Base-by-base conservation (phyloP, 1,140 invertebrate genomes). In the Rhopalosiphum padi region DNA sequence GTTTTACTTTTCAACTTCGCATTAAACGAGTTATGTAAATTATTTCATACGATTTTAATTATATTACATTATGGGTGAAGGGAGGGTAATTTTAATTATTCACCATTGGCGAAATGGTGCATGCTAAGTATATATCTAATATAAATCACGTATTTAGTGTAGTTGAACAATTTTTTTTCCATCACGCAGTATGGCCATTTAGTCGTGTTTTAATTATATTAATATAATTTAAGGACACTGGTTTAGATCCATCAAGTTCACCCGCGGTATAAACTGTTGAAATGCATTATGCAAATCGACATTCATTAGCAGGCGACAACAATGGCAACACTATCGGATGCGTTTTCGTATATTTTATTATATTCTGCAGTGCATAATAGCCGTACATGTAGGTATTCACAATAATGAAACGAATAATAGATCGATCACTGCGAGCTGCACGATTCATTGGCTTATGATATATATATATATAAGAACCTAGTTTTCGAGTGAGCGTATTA, bases 1-100 rank as follows among this genome's bases (percentile, higher is more conserved):
- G 43, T 43, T 86, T 86, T 86, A 46, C 30, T 86, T 86, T 86
- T 46, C 85, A 43, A 15, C 11, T 86, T 86, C 85, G n/a, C n/a
- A 46, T 86, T 46, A 86, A n/a, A 77, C 25, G 11, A 86, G 41
- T 86, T 48, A n/a, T 86, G 43, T 46, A 86, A 48, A 86, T n/a
- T 30, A 46, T n/a, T 86, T 48, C 30, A 86, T 3, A 4, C 43
- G 11, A 46, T 30, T 68, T 30, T 86, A 86, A 86, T 86, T 86
- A 30, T n/a, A 46, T 86, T 46, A 86, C 25, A 46, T 21, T 86
- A 25, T 30, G 25, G 5, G 11, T 2, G 15, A 25, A 3, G 4
- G 46, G 25, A 11, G 55, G 60, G 30, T 77, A 4, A n/a, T 86
- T 46, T 86, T 43, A 25, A 85, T 41, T 43, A 86, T 86, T 86